Evolutionary conservation across 2,113 vertebrate genomes (phyloP), one percentile per base, ranked within the genome.

Genomic region (Mellivora capensis): DNA sequence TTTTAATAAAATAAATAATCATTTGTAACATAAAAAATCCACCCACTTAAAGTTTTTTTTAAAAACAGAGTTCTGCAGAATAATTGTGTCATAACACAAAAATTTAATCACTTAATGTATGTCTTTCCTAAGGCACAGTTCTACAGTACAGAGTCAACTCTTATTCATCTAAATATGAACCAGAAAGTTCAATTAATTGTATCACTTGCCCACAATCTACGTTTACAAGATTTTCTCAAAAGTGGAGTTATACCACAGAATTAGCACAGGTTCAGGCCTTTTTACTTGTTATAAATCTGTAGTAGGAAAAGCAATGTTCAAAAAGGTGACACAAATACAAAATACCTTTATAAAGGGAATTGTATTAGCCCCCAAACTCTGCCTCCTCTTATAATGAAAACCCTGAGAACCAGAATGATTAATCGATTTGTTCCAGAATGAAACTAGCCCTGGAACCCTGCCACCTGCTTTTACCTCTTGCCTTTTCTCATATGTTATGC

Each of bases 401-500:
- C 39, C 7, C 34, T 82, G 64, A 82, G 67, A 71, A 82, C 57
- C 14, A 79, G 29, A 90, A 95, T 96, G 90, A 97, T 93, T 88
- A 89, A 95, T 79, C 3, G 5, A 82, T 93, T 95, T 77, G 76
- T 37, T 79, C 42, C 37, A 72, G 44, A 96, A 54, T 37, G 10
- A 95, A 74, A 42, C 39, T 39, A 72, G 49, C 39, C 31, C 81
- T 79, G 67, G 90, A 90, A 90, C 18, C 25, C 9, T 59, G 87
- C 74, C 80, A 90, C 34, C 82, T 2, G 9, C 71, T 72, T 71
- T 37, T n/a, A 77, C n/a, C 31, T 80, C 52, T 79, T 81, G 49
- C 87, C 52, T 95, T 94, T 92, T 89, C 79, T 89, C 79, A 79
- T 79, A 61, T 76, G 87, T 77, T 96, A 90, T 64, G 31, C 67